Conservation (phyloP, 2,888 invertebrate species). For the Podotricha telesiphe region DNA sequence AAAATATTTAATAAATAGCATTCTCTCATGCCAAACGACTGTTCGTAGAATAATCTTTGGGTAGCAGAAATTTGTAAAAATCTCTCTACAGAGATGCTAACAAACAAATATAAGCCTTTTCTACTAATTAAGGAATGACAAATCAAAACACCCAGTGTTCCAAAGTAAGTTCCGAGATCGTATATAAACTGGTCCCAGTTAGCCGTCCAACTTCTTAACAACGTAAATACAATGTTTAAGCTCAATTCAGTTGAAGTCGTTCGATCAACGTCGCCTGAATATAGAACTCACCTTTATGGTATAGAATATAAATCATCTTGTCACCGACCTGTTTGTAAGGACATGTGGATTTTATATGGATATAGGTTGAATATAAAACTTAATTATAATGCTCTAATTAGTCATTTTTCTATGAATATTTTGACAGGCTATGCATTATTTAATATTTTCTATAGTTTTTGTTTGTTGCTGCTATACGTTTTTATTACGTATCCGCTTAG, state of each 20-base stretch:
- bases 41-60: too few relatives aligned
- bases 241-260: slow-evolving; percentile 22
- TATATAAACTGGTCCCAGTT: slow-evolving; percentile 2
- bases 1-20: too few relatives aligned
- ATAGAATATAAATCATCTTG: slow-evolving; percentile 20
- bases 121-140: too few relatives aligned
- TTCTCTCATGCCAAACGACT: too few relatives aligned
- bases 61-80: too few relatives aligned
- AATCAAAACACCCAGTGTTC: too few relatives aligned
- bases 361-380: background rate
- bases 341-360: background rate
- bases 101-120: too few relatives aligned
- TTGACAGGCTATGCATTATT: too few relatives aligned
- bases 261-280: slow-evolving; percentile 27
- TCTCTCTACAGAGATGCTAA: too few relatives aligned
- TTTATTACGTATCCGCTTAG: too few relatives aligned
- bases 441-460: too few relatives aligned
- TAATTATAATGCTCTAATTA: background rate
- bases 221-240: slow-evolving; percentile 27
- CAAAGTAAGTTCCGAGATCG: background rate
- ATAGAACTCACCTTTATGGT: slow-evolving; percentile 16
- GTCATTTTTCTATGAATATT: background rate
- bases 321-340: slow-evolving; percentile 10
- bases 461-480: too few relatives aligned
- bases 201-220: slow-evolving; percentile 18